Base-by-base conservation (phyloP, 2,797 vertebrate genomes). In the Champsocephalus gunnari region DNA sequence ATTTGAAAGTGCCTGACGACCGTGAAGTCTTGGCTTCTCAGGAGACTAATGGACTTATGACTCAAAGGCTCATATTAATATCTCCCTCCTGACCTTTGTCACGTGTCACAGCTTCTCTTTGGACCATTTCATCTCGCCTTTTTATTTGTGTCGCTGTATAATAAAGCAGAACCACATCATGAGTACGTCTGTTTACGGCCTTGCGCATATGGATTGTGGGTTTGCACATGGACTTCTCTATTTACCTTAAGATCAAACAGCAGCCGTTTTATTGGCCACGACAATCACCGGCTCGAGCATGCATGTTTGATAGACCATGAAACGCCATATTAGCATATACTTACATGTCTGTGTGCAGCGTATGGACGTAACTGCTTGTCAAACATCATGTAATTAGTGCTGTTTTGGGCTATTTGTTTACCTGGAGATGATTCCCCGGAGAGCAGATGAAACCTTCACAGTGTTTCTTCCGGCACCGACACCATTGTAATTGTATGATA, bases 301-400 rank as follows among this genome's bases (percentile, higher is more conserved):
- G 66, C 55, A 67, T 47, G 19, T 75, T 77, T 65, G 45, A 79
- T 64, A 58, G 47, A 68, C 87, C 73, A 62, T 68, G 72, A 86
- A 88, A 80, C 78, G 74, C 72, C 55, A 48, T 73, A 87, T 91
- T 86, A 88, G 49, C 85, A 86, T 89, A 84, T 60, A 84, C 87
- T 90, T 87, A 65, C 84, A 87, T 87, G 79, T 90, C 63, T 73
- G 24, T 76, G 71, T 73, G 61, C 49, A 77, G 47, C 72, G 74
- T 83, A 84, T 80, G 80, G 74, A 78, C 80, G 83, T 64, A 83
- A 88, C 85, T 76, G 62, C 71, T 78, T 87, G 85, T 89, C 84
- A 90, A 83, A 84, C 83, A 66, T 71, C 58, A 75, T 89, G 64
- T 70, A 84, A 90, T 92, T 81, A 86, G 59, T 68, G 48, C 55